A percentile compares a stretch with the other conserved stretches of the same genome.
phyloP scores from a whole-genome alignment of 2,888 invertebrate genomes.

The Drosophila villosipedis region DNA sequence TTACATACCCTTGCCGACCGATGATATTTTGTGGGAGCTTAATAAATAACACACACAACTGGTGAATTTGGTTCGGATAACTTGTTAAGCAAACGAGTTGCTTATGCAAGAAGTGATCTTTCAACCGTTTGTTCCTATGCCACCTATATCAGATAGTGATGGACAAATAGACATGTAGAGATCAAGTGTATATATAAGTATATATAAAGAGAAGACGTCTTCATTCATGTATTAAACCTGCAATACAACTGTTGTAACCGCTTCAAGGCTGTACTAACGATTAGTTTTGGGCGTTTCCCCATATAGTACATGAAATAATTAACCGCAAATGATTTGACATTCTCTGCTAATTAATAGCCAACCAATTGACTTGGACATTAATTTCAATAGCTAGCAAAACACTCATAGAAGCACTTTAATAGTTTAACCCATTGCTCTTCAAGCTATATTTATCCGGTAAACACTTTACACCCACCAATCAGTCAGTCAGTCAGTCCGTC shows the following conservation, averaged over 20 bases:
- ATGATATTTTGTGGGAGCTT: neutral
- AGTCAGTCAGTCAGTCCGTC: neutral
- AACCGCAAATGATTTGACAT: slow-evolving; percentile 47
- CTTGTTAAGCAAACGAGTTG: neutral
- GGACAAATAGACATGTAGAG: neutral
- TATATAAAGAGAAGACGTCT: neutral
- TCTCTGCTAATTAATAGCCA: slow-evolving; percentile 29
- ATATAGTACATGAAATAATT: slow-evolving; percentile 22
- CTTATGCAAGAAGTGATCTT: neutral
- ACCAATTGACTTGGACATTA: slow-evolving; percentile 3
- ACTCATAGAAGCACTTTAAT: slow-evolving; percentile 5
- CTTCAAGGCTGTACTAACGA: slow-evolving; percentile 4
- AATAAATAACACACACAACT: neutral
- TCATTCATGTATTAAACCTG: neutral
- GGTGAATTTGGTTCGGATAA: neutral
- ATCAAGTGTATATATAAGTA: neutral
- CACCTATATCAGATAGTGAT: neutral
- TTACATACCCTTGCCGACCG: neutral
- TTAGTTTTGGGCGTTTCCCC: slow-evolving; percentile 13
- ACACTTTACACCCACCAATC: neutral
- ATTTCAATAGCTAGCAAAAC: neutral
- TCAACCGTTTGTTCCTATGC: neutral
- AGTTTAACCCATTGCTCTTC: neutral
- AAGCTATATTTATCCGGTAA: neutral
- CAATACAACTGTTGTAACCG: neutral